These are phyloP conservation scores for Phania funesta DNA, from an alignment of 2,888 invertebrate genomes.

Conservation along the genomic window DNA sequence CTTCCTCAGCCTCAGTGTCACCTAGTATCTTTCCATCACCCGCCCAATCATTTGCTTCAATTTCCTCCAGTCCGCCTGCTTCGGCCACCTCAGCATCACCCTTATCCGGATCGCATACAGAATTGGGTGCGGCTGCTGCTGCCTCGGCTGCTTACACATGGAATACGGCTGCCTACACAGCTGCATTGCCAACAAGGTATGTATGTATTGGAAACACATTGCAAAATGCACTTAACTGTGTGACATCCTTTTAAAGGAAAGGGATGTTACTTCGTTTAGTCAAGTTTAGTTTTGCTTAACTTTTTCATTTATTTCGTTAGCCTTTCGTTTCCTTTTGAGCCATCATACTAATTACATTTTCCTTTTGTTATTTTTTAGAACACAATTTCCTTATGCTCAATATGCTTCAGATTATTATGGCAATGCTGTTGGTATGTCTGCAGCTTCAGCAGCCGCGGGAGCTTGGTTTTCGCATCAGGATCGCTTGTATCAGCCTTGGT, in stretches of 20 bases:
- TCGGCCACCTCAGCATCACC: constrained; percentile 71
- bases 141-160: constrained; percentile 75
- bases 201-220: constrained; percentile 61
- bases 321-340: constrained; percentile 26
- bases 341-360: constrained; percentile 46
- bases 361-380: constrained; percentile 71
- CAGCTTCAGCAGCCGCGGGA: constrained; percentile 75
- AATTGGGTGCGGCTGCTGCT: constrained; percentile 71
- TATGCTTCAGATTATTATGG: constrained; percentile 79
- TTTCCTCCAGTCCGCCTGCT: constrained; percentile 74
- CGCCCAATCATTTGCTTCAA: constrained; percentile 77
- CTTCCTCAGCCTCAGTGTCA: constrained; percentile 79
- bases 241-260: constrained; percentile 52
- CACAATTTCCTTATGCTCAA: constrained; percentile 79
- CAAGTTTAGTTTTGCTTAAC: constrained; percentile 5
- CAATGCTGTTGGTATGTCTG: constrained; percentile 76
- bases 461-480: constrained; percentile 79
- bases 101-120: constrained; percentile 71
- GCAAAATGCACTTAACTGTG: constrained; percentile 40
- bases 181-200: constrained; percentile 76
- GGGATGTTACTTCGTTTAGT: constrained; percentile 34
- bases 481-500: constrained; percentile 78
- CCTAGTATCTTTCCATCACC: constrained; percentile 79
- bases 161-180: constrained; percentile 65
- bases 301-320: constrained; percentile 2